Conservation (phyloP, 2,797 vertebrate species). For the Percopsis omiscomaycus region DNA sequence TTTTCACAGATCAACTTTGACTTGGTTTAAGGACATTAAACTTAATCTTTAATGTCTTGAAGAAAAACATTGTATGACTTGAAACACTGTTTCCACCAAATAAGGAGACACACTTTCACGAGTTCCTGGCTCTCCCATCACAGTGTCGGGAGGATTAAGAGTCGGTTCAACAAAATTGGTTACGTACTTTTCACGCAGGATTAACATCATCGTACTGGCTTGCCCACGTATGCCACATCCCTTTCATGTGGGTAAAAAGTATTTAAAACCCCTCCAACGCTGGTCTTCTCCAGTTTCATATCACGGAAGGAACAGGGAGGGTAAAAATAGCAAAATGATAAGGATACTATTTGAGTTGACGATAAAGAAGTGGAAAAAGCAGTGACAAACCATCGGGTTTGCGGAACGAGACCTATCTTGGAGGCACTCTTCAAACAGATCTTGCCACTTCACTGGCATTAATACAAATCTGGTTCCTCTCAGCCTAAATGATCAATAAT, state of each 20-base stretch:
- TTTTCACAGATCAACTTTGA: no score
- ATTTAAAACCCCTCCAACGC: constrained; percentile 51
- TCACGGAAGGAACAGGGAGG: constrained; percentile 10
- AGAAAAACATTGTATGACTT: no score
- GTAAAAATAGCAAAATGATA: constrained; percentile 27
- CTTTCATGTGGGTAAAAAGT: constrained; percentile 45
- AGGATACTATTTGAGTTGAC: constrained; percentile 26
- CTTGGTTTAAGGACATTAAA: no score
- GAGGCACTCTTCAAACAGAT: constrained; percentile 15
- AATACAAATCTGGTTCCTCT: constrained; percentile 40
- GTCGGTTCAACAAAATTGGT: constrained; percentile 30
- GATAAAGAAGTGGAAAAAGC: background rate
- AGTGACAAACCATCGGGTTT: background rate
- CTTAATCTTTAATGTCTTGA: no score
- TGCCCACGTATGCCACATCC: constrained; percentile 39
- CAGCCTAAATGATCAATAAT: constrained; percentile 37
- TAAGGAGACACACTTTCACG: constrained; percentile 1
- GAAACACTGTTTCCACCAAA: constrained; percentile 8
- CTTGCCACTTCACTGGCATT: constrained; percentile 26
- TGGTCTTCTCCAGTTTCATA: constrained; percentile 16
- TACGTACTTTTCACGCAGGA: constrained; percentile 54
- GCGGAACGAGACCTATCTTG: background rate
- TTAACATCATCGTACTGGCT: constrained; percentile 45
- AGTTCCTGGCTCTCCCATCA: constrained; percentile 4
- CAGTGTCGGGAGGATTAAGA: constrained; percentile 32